phyloP scores from a whole-genome alignment of 1,140 invertebrate genomes.

The Camponotus vicinus region DNA sequence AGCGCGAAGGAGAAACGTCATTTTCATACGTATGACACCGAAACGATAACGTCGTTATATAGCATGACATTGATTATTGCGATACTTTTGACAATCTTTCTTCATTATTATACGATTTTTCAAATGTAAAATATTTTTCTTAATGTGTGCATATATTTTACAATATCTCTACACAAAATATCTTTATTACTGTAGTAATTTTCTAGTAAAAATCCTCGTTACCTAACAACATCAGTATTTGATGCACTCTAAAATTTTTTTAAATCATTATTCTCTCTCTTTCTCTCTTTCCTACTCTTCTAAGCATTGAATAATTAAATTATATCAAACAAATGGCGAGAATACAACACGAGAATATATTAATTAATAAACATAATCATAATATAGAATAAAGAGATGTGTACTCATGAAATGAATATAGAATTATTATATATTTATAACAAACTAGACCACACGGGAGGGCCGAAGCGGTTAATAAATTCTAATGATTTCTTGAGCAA shows the following conservation, averaged over 20 bases:
- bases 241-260: not conserved
- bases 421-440: not conserved
- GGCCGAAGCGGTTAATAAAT: constrained; percentile 6
- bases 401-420: not conserved
- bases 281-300: too few relatives aligned
- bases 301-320: constrained; percentile 13
- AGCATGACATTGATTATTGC: not conserved
- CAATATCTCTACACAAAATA: not conserved
- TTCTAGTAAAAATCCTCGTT: not conserved
- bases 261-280: not conserved
- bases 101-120: not conserved
- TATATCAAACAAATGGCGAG: not conserved
- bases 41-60: constrained; percentile 12
- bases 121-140: not conserved
- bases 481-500: constrained; percentile 12
- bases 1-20: not conserved
- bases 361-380: not conserved
- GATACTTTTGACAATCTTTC: not conserved
- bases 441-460: not conserved
- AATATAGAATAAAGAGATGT: not conserved
- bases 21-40: constrained; percentile 8
- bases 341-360: not conserved
- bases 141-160: not conserved
- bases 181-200: not conserved
- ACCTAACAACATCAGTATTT: not conserved